These are phyloP conservation scores for Drosophila truncata DNA, from an alignment of 1,140 invertebrate genomes.

Conservation along the genomic window DNA sequence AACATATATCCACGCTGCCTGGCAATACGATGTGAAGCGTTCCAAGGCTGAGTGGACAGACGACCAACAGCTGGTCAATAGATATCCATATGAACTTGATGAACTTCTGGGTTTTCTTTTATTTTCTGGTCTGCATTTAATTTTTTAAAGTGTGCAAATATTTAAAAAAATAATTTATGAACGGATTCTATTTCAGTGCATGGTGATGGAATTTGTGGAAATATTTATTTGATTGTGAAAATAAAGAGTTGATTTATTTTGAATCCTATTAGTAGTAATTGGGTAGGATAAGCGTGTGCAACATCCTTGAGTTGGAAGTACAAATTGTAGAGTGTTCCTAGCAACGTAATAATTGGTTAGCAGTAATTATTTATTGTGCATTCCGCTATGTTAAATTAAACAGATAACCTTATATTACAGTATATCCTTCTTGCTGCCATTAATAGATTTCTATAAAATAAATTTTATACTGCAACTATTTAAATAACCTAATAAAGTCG, in stretches of 20 bases:
- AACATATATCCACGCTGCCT: background rate
- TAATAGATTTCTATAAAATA: too few species aligned
- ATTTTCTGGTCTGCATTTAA: background rate
- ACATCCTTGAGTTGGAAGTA: background rate
- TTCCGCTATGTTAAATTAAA: background rate
- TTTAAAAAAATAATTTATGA: background rate
- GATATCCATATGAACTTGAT: background rate
- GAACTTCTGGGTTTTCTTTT: background rate
- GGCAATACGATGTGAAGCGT: background rate
- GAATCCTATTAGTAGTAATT: background rate
- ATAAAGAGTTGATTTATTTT: background rate
- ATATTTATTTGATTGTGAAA: too few species aligned
- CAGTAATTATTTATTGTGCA: background rate
- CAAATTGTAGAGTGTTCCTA: background rate
- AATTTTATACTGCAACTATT: too few species aligned
- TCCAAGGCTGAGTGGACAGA: constrained; percentile 20
- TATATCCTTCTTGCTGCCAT: background rate
- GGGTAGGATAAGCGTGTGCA: background rate
- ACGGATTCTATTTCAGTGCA: background rate
- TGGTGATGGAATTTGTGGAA: background rate
- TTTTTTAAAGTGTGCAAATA: background rate
- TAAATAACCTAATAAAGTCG: too few species aligned
- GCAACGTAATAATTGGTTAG: too few species aligned
- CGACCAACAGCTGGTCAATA: constrained; percentile 7
- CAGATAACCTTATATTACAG: background rate